phyloP scores from a whole-genome alignment of 2,797 vertebrate genomes.

The Apogon talboti region DNA sequence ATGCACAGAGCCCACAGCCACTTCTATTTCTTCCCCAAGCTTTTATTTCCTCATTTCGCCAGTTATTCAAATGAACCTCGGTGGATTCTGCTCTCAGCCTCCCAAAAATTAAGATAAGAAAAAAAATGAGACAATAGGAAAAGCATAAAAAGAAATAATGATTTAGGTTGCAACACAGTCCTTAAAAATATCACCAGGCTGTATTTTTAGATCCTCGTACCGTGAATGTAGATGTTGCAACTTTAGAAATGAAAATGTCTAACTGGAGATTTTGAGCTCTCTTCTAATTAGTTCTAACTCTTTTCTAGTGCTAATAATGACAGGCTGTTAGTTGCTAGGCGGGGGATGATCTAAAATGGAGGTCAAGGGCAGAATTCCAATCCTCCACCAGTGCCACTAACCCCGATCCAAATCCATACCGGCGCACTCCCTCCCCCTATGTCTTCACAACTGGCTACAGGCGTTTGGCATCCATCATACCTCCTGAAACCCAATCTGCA shows the following conservation, averaged over 20 bases:
- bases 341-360: conserved; percentile 66
- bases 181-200: conserved; percentile 35
- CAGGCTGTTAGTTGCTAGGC: conserved; percentile 51
- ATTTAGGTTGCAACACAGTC: conserved; percentile 47
- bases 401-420: conserved; percentile 84
- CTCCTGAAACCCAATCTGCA: conserved; percentile 90
- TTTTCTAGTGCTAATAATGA: conserved; percentile 37
- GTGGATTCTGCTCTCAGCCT: conserved; percentile 60
- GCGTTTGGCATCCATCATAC: conserved; percentile 90
- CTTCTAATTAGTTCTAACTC: conserved; percentile 32
- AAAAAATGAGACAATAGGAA: conserved; percentile 60
- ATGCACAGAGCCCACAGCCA: conserved; percentile 67
- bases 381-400: conserved; percentile 85
- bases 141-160: conserved; percentile 53
- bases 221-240: conserved; percentile 4
- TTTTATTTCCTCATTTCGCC: conserved; percentile 74
- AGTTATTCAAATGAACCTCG: conserved; percentile 76
- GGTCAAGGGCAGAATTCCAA: conserved; percentile 87
- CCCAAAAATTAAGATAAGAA: conserved; percentile 66
- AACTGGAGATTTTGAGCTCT: conserved; percentile 19
- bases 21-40: conserved; percentile 65
- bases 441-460: conserved; percentile 91
- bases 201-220: conserved; percentile 15
- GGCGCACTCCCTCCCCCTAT: conserved; percentile 31
- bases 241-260: conserved; percentile 21